Base-by-base conservation (phyloP, 1,140 invertebrate species). In the Pseudobourletiella spinata region DNA sequence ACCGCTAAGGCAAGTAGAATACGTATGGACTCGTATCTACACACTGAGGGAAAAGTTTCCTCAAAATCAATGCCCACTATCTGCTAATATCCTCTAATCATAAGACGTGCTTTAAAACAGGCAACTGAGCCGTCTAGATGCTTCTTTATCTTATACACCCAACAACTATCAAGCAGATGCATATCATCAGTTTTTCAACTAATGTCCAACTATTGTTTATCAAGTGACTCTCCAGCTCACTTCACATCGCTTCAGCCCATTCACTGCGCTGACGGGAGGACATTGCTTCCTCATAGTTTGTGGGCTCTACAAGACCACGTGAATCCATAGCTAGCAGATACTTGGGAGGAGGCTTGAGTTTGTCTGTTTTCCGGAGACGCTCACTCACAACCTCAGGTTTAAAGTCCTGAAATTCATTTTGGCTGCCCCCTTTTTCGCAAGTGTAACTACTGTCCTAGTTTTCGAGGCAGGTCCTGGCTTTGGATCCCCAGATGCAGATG, bases 161-260 rank as follows among this genome's bases (percentile, higher is more conserved):
- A 14, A 25, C 42, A 11, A 48, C 11, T 14, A 44, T 46, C 15
- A 30, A 16, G 2, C 8, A 42, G 16, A 25, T 28, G n/a, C 39
- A 14, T 18, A n/a, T 25, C 18, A 44, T 58, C 24, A 16, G 35
- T 1, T 25, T 15, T 58, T 43, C 2, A 25, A 46, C 42, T 26
- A 64, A 24, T 11, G 1, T 28, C 62, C 62, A 64, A 8, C 56
- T 28, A 1, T 2, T 1, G 32, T 64, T 64, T 4, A 39, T 42
- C 3, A 14, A 3, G 20, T 64, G 62, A 29, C 56, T 64, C 8
- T 30, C 1, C 26, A 64, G 52, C 24, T 64, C 62, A 8, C 26
- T 20, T 26, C 50, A 32, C 56, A 64, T 64, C 2, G 62, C 62
- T 25, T 59, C 56, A n/a, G 16, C 39, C 62, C 62, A 64, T 1